Conservation (phyloP, 30 jellyfish, hydroid and myxozoan genomes). For the Aurelia aurita complex sp. Pacific region DNA sequence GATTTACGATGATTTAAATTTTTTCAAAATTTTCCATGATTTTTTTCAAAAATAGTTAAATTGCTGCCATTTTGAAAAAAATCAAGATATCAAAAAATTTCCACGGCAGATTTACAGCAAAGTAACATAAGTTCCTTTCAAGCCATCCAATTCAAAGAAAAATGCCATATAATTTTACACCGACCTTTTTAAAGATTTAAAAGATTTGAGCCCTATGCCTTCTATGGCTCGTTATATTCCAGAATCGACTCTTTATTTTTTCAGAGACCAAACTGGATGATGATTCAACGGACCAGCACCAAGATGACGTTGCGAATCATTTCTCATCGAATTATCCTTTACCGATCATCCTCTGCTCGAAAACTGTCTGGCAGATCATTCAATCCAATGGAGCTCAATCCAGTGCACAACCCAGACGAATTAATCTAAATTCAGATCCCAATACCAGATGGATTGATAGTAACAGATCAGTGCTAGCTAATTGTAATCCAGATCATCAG, state of each 20-base stretch:
- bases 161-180: too few relatives aligned
- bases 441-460: slow-evolving; percentile 91
- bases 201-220: too few relatives aligned
- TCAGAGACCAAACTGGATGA: slow-evolving; percentile 12
- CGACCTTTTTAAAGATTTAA: too few relatives aligned
- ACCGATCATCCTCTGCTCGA: slow-evolving; percentile 85
- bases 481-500: slow-evolving; percentile 84
- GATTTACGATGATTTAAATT: too few relatives aligned
- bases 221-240: too few relatives aligned
- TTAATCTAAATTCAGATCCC: slow-evolving; percentile 85
- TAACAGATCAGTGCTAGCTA: slow-evolving; percentile 70
- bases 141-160: too few relatives aligned
- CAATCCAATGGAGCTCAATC: slow-evolving; percentile 72
- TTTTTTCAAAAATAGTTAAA: too few relatives aligned
- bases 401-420: slow-evolving; percentile 44
- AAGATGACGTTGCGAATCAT: slow-evolving; percentile 70
- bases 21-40: too few relatives aligned
- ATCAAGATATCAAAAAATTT: too few relatives aligned
- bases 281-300: slow-evolving; percentile 38
- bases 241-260: not conserved
- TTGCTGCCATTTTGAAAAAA: too few relatives aligned
- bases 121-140: too few relatives aligned
- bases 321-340: slow-evolving; percentile 91
- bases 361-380: slow-evolving; percentile 82
- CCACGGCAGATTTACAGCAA: too few relatives aligned